A percentile compares a stretch with the other conserved stretches of the same genome.
Conservation (phyloP, 2,797 vertebrate genomes). For the Syngnathus rostellatus region DNA sequence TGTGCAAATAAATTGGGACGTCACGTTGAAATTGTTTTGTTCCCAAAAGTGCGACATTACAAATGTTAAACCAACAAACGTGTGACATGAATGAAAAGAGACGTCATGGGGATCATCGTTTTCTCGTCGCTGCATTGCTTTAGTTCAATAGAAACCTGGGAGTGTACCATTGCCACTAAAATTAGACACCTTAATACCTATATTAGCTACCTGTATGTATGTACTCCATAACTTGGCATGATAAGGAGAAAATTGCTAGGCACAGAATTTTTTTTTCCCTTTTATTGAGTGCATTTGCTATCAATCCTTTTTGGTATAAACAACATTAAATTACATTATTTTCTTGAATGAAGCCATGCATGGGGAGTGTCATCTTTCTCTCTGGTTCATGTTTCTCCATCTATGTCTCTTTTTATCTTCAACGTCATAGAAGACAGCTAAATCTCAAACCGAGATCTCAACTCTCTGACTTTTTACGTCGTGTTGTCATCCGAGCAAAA, state of each 20-base stretch:
- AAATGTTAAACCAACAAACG: not conserved
- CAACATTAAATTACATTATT: not conserved
- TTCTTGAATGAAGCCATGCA: not conserved
- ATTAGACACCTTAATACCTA: not conserved
- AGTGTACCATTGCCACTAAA: not conserved
- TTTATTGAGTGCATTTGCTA: no score
- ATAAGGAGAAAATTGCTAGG: no score
- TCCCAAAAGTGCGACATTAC: not conserved
- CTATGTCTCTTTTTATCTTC: not conserved
- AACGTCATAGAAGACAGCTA: no score
- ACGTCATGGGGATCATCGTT: constrained; percentile 2
- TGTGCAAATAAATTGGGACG: not conserved
- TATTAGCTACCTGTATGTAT: not conserved
- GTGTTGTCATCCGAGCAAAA: no score
- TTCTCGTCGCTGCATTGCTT: not conserved
- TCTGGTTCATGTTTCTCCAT: not conserved
- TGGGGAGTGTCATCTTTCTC: not conserved
- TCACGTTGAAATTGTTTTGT: not conserved
- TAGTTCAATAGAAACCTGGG: not conserved
- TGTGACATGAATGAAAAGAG: not conserved
- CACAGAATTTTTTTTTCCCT: no score
- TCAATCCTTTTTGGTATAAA: not conserved
- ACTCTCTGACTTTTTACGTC: not conserved
- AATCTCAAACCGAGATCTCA: not conserved
- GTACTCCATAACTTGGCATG: no score